phyloP scores from a whole-genome alignment of 2,888 invertebrate species.

The Ecliptopera silaceata region DNA sequence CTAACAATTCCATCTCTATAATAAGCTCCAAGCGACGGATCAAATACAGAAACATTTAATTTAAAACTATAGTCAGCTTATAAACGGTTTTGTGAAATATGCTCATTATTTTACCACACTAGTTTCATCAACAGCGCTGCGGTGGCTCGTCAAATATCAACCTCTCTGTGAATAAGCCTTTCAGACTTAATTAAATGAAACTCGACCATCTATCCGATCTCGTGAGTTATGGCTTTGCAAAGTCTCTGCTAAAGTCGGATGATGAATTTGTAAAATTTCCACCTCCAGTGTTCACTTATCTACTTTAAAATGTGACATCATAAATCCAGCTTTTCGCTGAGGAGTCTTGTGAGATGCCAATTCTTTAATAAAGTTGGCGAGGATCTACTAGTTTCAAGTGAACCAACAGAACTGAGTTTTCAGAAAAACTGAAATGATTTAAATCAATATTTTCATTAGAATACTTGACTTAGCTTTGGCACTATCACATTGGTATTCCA shows the following conservation, averaged over 20 bases:
- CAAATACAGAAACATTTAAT: constrained; percentile 33
- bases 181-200: constrained; percentile 47
- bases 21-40: constrained; percentile 31
- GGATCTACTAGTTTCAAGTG: constrained; percentile 27
- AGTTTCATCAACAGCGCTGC: constrained; percentile 45
- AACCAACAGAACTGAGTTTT: constrained; percentile 26
- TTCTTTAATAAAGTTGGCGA: constrained; percentile 33
- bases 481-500: constrained; percentile 55
- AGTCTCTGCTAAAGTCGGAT: constrained; percentile 20
- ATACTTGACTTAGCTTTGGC: constrained; percentile 16
- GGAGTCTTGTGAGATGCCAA: constrained; percentile 29
- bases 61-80: constrained; percentile 35
- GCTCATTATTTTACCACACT: constrained; percentile 39
- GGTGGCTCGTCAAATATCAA: constrained; percentile 48
- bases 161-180: constrained; percentile 43
- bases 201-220: constrained; percentile 29
- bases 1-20: constrained; percentile 24
- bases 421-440: constrained; percentile 33
- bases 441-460: constrained; percentile 23
- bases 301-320: constrained; percentile 29
- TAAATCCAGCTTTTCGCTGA: constrained; percentile 30
- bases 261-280: constrained; percentile 31
- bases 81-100: constrained; percentile 45
- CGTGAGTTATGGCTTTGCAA: constrained; percentile 28
- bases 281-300: constrained; percentile 22